phyloP scores from a whole-genome alignment of 1,140 invertebrate genomes.

The Tyrophagus putrescentiae region DNA sequence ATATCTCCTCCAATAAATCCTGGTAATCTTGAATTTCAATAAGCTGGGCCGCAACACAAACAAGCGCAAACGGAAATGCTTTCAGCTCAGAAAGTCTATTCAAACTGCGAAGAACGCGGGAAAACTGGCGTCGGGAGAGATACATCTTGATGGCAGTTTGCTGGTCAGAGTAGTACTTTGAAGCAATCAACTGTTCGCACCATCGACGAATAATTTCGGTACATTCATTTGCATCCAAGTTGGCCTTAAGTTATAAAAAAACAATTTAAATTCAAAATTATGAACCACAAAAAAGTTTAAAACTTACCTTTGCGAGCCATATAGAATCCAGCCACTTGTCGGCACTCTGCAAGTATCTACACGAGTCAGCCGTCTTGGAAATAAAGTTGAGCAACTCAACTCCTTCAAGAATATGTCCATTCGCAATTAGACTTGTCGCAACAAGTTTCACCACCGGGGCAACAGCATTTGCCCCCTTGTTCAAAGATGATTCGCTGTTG shows the following conservation, averaged over 20 bases:
- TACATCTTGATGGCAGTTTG: slow-evolving; percentile 15
- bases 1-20: slow-evolving; percentile 11
- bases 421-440: slow-evolving; percentile 54
- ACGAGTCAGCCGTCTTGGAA: slow-evolving; percentile 49
- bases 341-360: slow-evolving; percentile 49
- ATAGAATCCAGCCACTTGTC: slow-evolving; percentile 45
- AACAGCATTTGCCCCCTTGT: slow-evolving; percentile 32
- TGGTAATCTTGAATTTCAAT: slow-evolving; percentile 10
- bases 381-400: slow-evolving; percentile 51
- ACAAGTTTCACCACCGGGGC: slow-evolving; percentile 53
- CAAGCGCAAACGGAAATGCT: slow-evolving; percentile 11
- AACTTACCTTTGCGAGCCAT: slow-evolving; percentile 48
- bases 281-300: background rate
- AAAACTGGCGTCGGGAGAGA: slow-evolving; percentile 5
- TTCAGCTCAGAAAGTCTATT: slow-evolving; percentile 7
- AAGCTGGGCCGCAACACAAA: slow-evolving; percentile 9
- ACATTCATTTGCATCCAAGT: slow-evolving; percentile 15
- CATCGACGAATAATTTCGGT: slow-evolving; percentile 17
- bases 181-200: slow-evolving; percentile 13
- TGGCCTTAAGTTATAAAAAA: slow-evolving; percentile 12
- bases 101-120: background rate
- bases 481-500: background rate
- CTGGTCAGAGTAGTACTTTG: background rate
- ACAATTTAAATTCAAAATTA: background rate
- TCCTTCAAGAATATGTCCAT: slow-evolving; percentile 43